Evolutionary conservation across 2,113 vertebrate species (phyloP), one percentile per base, ranked within the genome.

Genomic region (Callocephalon fimbriatum): DNA sequence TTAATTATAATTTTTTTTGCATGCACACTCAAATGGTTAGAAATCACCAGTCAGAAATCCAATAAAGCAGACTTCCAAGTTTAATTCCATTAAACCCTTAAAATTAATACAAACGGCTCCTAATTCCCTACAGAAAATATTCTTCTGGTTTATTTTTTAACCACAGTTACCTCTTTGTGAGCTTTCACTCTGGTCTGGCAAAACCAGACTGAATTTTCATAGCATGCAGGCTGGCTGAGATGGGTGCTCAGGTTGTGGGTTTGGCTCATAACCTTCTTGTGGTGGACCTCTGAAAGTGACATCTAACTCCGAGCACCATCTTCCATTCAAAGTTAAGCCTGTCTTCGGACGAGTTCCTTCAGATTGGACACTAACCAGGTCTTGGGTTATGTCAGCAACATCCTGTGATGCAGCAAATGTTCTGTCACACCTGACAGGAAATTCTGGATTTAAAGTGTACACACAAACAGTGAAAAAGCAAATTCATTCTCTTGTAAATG

Each of bases 281-380:
- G 78, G 17, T 59, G 32, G 72, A 54, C 32, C 45, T 88, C 44
- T 76, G 58, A 21, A 62, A 35, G 37, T 27, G n/a, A 7, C 21
- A 16, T 42, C 42, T 51, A 44, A n/a, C 40, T 38, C 48, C 0
- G 0, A 54, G 37, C 54, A 76, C 18, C 1, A 0, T 32, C 50
- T 76, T 70, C 26, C 18, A 17, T 27, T 44, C 13, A 4, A 44
- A n/a, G 9, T 66, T 74, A 40, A 56, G 22, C 25, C 12, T 47
- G 20, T 31, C 44, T 88, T 63, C 4, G 6, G 13, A 15, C 1
- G 0, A 42, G 15, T 20, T 65, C 21, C 45, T 76, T 40, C 44
- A 77, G 61, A 82, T 6, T 1, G 0, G 22, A 5, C 31, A 14
- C 12, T 61, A 10, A 80, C 51, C 10, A 26, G 3, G 12, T 71